Evolutionary conservation across 2,797 vertebrate species (phyloP).

Genomic region (Hoplostethus mediterraneus): DNA sequence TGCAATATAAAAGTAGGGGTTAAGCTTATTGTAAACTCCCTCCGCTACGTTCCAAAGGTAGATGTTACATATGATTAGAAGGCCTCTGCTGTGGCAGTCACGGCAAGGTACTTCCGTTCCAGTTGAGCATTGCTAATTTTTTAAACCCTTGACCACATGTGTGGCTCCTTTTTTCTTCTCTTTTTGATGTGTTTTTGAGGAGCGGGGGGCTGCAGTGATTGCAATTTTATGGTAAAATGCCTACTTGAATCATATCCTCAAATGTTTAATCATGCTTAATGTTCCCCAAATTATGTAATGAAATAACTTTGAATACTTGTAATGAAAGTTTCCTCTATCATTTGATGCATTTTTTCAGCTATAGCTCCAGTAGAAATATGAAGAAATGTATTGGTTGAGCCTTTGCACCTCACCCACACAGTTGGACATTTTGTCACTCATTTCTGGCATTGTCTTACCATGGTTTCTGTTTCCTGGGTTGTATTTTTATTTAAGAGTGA

Average conservation of each 20-base stretch:
- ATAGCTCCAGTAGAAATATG: neutral
- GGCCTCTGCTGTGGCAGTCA: slow-evolving; percentile 84
- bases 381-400: too few species aligned
- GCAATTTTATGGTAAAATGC: slow-evolving; percentile 82
- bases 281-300: slow-evolving; percentile 48
- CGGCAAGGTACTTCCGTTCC: slow-evolving; percentile 87
- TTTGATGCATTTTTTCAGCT: slow-evolving; percentile 2
- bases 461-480: neutral
- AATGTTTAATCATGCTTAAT: slow-evolving; percentile 80
- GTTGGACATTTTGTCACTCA: too few species aligned
- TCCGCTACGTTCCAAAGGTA: slow-evolving; percentile 85
- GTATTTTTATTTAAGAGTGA: neutral
- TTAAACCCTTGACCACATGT: slow-evolving; percentile 83
- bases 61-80: slow-evolving; percentile 86
- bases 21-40: slow-evolving; percentile 91
- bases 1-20: slow-evolving; percentile 89
- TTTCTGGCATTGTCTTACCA: neutral
- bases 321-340: slow-evolving; percentile 23
- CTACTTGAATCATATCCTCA: slow-evolving; percentile 74
- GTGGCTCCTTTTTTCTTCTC: slow-evolving; percentile 69
- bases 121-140: slow-evolving; percentile 89
- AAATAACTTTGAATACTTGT: slow-evolving; percentile 37
- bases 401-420: too few species aligned
- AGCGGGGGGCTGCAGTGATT: slow-evolving; percentile 37
- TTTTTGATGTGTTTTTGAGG: slow-evolving; percentile 73